Evolutionary conservation across 2,113 vertebrate species (phyloP).

Genomic region (Microtus richardsoni): DNA sequence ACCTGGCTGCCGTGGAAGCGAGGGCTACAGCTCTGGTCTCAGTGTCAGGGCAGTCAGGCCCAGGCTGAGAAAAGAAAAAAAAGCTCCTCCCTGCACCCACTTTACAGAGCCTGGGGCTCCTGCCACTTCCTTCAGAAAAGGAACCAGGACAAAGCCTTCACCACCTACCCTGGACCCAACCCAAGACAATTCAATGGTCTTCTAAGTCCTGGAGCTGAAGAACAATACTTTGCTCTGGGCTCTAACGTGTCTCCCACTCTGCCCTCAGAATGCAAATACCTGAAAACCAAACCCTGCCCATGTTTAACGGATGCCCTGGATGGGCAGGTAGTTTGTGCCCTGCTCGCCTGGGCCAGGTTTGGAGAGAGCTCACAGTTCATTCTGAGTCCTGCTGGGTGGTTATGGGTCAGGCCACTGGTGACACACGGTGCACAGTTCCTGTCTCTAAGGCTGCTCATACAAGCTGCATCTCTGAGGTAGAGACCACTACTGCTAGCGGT

Average conservation of each 20-base stretch:
- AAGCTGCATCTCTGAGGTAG: neutral
- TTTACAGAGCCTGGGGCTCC: neutral
- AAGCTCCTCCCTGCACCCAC: neutral
- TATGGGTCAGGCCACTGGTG: neutral
- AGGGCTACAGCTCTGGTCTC: too few relatives aligned
- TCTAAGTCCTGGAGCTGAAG: neutral
- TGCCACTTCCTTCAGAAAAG: neutral
- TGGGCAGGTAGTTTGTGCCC: neutral
- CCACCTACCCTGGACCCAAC: neutral
- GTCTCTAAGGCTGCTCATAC: neutral
- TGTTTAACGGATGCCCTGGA: neutral
- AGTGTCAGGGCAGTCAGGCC: neutral
- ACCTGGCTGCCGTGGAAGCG: neutral
- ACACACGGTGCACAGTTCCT: neutral
- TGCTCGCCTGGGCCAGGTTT: neutral
- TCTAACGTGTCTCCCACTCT: neutral
- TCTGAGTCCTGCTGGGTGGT: neutral
- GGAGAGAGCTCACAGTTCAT: neutral
- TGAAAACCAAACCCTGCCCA: neutral
- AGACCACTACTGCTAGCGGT: neutral
- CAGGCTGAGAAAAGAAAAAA: neutral
- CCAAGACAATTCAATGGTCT: neutral
- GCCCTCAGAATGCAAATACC: neutral
- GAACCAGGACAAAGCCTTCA: neutral
- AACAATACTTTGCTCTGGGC: neutral